Evolutionary conservation across 2,113 vertebrate species (phyloP), one percentile per base, ranked within the genome.

Genomic region (Dasyurus viverrinus): DNA sequence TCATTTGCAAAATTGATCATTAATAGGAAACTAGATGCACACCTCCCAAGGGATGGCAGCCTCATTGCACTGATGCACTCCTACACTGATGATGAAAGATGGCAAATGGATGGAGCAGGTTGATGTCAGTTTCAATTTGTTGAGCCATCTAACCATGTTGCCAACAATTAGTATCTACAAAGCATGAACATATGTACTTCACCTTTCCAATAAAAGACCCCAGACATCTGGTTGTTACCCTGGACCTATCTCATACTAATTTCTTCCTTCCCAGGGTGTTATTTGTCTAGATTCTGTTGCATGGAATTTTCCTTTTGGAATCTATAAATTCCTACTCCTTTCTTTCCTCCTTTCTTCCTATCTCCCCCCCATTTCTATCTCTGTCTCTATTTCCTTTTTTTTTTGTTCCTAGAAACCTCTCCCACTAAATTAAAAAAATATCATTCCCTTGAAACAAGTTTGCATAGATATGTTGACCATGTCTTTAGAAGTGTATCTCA

Each of bases 71-170:
- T 97, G 98, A 98, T 98, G 98, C 54, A 96, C 98, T 98, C 98
- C 95, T 96, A 97, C 6, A 3, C 93, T 98, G 97, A 98, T 97
- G 98, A 96, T 97, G 96, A 98, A 98, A 98, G 96, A 97, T 96
- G 97, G 97, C 98, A 98, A 98, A 97, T 96, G 97, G 97, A 96
- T 97, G 60, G 96, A 98, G 95, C 98, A 98, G 98, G 98, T 98
- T 98, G 98, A 98, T 98, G 98, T 99, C 98, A 98, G 98, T 98
- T 99, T 97, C 98, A 98, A 98, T 99, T 99, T 98, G 97, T 96
- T 16, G 26, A 98, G 93, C 96, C 97, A 98, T 98, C 96, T 91
- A 98, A 98, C 97, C 95, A 96, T 27, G 96, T 97, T 98, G 98
- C 97, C 93, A 98, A 98, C 98, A 98, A 98, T 99, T 99, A 99